phyloP scores from a whole-genome alignment of 2,797 vertebrate species.

The Hirundo rustica region DNA sequence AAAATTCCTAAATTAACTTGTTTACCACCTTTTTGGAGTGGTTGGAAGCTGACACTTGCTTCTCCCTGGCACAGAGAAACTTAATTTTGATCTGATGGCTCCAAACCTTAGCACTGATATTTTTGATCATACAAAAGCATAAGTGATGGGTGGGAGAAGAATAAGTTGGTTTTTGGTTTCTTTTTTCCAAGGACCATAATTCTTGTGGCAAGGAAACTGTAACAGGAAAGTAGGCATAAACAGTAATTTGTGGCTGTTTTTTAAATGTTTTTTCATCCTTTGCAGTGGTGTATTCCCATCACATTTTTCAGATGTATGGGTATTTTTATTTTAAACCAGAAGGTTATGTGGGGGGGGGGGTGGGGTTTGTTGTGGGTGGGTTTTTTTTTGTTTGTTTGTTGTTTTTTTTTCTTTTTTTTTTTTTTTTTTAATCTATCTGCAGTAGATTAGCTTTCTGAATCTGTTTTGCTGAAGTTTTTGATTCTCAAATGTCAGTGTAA shows the following conservation, averaged over 20 bases:
- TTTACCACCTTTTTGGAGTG: neutral
- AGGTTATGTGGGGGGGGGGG: too few relatives aligned
- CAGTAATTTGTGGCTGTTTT: neutral
- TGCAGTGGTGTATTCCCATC: neutral
- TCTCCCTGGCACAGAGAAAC: neutral
- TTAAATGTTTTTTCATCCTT: neutral
- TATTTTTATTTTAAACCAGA: neutral
- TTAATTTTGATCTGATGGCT: neutral
- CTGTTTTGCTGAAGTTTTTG: neutral
- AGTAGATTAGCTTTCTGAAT: neutral
- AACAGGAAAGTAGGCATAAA: neutral
- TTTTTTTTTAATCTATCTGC: neutral
- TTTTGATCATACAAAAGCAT: neutral
- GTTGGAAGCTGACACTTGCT: neutral
- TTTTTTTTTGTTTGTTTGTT: fast-evolving
- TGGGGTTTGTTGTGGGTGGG: too few relatives aligned
- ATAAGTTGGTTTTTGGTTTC: neutral
- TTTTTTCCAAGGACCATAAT: neutral
- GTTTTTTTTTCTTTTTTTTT: fast-evolving
- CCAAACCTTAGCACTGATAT: neutral
- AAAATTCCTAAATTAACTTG: neutral
- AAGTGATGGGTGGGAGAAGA: neutral
- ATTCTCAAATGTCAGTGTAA: neutral
- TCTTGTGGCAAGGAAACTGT: neutral
- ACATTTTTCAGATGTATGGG: neutral